A percentile compares a stretch with the other conserved stretches of the same genome.
Evolutionary conservation across 2,113 vertebrate genomes (phyloP).

Genomic region (Eonycteris spelaea): DNA sequence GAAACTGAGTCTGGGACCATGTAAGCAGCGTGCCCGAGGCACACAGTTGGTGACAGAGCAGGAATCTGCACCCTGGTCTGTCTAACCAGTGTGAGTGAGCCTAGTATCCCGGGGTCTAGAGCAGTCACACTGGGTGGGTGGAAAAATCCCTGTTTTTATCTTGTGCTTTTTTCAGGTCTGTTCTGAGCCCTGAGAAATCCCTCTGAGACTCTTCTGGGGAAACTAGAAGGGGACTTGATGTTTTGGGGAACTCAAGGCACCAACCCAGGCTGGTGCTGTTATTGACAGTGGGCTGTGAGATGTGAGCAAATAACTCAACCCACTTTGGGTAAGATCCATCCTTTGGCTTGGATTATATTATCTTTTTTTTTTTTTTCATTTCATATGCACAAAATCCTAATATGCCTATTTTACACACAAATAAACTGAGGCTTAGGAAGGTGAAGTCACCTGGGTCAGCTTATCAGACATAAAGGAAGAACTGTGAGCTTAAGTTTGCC

Average conservation of each 20-base stretch:
- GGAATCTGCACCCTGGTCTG: not conserved
- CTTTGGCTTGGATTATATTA: not conserved
- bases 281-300: accelerated
- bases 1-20: not conserved
- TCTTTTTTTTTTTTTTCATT: not conserved
- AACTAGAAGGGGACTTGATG: not conserved
- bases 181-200: not conserved
- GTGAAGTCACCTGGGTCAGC: not conserved
- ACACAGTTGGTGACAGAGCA: accelerated
- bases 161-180: not conserved
- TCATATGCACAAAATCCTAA: not conserved
- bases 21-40: not conserved
- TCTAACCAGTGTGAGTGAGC: accelerated
- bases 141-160: not conserved
- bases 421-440: not conserved
- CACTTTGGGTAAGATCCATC: accelerated
- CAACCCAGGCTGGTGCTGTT: too few relatives aligned
- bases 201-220: not conserved
- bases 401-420: not conserved
- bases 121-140: accelerated
- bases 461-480: not conserved
- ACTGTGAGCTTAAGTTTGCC: not conserved
- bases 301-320: accelerated
- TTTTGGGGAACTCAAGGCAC: not conserved
- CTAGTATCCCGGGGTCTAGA: not conserved